Evolutionary conservation across 2,888 invertebrate species (phyloP), one percentile per base, ranked within the genome.

Genomic region (Bedellia somnulentella): DNA sequence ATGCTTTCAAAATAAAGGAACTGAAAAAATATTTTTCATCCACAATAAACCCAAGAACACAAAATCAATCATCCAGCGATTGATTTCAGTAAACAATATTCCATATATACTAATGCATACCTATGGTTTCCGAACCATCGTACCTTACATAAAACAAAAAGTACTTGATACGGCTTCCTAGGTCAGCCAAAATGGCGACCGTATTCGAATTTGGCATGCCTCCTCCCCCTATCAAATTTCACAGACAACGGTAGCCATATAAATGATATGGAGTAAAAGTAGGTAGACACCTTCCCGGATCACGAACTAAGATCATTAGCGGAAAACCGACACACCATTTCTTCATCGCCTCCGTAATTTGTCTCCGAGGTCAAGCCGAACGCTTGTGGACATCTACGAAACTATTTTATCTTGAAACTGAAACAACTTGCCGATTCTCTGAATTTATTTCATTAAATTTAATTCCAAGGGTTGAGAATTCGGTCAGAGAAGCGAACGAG

Each of bases 371-470:
- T n/a, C n/a, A n/a, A n/a, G n/a, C n/a, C n/a, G n/a, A 16, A 10
- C 11, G 15, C 15, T 4, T 15, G 3, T 5, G n/a, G 16, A 13
- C 12, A 4, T 11, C 16, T 8, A 27, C 16, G 17, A 17, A 27
- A 17, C 12, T 2, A 10, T 15, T 15, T 24, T 15, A 21, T 13
- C n/a, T n/a, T n/a, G n/a, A n/a, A n/a, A n/a, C 37, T 35, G 46
- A 47, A 49, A 42, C 48, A 57, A 62, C 53, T 66, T 53, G 52
- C 56, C 57, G 58, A 59, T 59, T 61, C 56, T 44, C 51, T 47
- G 55, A 68, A 68, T 68, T 67, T 67, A 66, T 70, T 71, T 68
- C 62, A 68, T 68, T 71, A 64, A 71, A 70, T 70, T 67, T 63
- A 71, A 70, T 66, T 66, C 57, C 9, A 12, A 15, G 24, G 24